Conservation (phyloP, 1,140 invertebrate species). For the Melanaphis sacchari region DNA sequence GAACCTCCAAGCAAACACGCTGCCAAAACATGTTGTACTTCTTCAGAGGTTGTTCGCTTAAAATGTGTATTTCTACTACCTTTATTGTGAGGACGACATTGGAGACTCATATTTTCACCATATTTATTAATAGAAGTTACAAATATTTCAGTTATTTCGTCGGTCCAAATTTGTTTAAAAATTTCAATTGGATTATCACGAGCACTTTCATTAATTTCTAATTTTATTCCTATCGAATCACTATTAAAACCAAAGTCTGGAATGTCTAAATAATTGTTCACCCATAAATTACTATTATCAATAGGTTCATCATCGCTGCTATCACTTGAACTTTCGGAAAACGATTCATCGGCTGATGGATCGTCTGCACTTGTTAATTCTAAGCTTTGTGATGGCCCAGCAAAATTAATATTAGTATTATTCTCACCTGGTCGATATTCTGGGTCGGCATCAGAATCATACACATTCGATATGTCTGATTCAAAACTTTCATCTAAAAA, state of each 20-base stretch:
- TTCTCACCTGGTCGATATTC: neutral
- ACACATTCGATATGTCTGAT: neutral
- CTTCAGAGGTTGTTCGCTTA: neutral
- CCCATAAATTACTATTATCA: neutral
- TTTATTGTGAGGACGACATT: neutral
- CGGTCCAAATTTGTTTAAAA: too few relatives aligned
- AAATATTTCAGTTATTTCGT: too few relatives aligned
- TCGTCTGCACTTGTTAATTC: neutral
- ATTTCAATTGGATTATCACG: too few relatives aligned
- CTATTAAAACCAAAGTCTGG: too few relatives aligned
- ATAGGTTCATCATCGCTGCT: neutral
- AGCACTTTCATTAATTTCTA: too few relatives aligned
- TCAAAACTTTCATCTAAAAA: conserved; percentile 8
- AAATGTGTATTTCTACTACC: neutral
- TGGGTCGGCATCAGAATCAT: neutral
- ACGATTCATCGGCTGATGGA: neutral
- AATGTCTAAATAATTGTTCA: too few relatives aligned
- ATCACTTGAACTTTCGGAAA: neutral
- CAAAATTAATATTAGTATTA: conserved; percentile 6
- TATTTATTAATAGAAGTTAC: too few relatives aligned
- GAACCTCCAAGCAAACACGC: conserved; percentile 25
- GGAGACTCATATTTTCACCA: neutral
- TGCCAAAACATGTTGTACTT: conserved; percentile 28
- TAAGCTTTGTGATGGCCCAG: neutral
- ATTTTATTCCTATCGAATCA: too few relatives aligned